Evolutionary conservation across 2,797 vertebrate species (phyloP).

Genomic region (Cygnus olor): DNA sequence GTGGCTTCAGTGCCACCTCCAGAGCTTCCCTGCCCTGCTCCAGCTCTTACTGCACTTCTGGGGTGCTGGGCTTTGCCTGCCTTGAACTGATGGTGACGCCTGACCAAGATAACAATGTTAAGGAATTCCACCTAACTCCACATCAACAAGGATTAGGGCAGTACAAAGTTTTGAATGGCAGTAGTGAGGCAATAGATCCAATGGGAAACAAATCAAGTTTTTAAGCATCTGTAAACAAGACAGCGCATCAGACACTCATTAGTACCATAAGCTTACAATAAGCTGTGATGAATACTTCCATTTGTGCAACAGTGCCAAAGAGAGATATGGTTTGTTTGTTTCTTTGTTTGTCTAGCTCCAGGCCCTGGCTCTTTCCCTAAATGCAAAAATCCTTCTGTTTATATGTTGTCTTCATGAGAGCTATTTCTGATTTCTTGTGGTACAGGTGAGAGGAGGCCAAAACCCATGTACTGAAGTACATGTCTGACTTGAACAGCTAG

Average conservation of each 20-base stretch:
- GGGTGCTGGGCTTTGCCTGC: background rate
- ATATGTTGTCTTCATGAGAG: background rate
- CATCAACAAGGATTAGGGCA: background rate
- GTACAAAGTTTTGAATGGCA: background rate
- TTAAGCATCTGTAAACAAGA: background rate
- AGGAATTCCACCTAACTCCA: background rate
- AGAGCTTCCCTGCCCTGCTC: background rate
- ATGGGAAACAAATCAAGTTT: background rate
- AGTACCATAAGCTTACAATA: slow-evolving; percentile 1
- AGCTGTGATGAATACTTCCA: slow-evolving; percentile 1
- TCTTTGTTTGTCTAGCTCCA: slow-evolving; percentile 6
- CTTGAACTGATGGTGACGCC: background rate
- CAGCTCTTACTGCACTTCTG: background rate
- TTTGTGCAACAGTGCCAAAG: background rate
- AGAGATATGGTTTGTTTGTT: background rate
- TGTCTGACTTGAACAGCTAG: background rate
- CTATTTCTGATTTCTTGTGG: background rate
- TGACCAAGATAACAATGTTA: background rate
- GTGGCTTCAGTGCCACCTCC: background rate
- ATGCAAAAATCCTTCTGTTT: background rate
- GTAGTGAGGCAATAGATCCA: background rate
- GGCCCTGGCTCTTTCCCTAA: background rate
- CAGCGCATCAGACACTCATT: slow-evolving; percentile 7
- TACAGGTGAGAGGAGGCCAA: background rate
- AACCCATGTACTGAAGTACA: background rate